Evolutionary conservation across 2,797 vertebrate genomes (phyloP), one percentile per base, ranked within the genome.

Genomic region (Erithacus rubecula): DNA sequence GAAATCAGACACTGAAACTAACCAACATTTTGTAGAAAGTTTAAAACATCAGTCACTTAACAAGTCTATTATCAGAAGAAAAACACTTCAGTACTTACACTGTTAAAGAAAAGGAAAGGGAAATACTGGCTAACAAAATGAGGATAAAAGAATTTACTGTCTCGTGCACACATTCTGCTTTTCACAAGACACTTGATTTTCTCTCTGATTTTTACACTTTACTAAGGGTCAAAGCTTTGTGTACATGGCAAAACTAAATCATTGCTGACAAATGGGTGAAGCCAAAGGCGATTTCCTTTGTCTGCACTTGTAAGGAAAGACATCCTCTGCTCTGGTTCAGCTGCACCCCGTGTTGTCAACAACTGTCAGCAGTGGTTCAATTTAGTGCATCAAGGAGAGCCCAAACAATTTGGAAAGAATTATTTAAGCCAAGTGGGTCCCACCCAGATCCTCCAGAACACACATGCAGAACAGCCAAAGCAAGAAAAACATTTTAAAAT

Each of bases 261-360:
- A 85, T 1, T 75, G 79, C 39, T 93, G 78, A 95, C 90, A 94
- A 95, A 85, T 47, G 29, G n/a, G 75, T 32, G 65, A 83, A 87
- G 68, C 49, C 60, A 87, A 92, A 80, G 6, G 24, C 3, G 0
- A 92, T 91, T 83, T 83, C 76, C 51, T 89, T 93, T 71, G 86
- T 95, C 90, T 87, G 4, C 84, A 71, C 72, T 87, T 86, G 58
- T 52, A 87, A 89, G 5, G 3, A 92, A 69, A 92, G 81, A 83
- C 78, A 78, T 83, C 62, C 55, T 44, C 76, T 89, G 68, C 58
- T 85, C 78, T 51, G 47, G 49, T 87, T 92, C 87, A 93, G 84
- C 91, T 95, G 53, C 89, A 93, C 82, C 78, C 93, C 26, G 65
- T 4, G 46, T 30, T 96, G 88, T 95, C 84, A 95, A 18, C 89